A percentile compares a stretch with the other conserved stretches of the same genome.
Conservation (phyloP, 2,113 vertebrate species). For the Amblyornis subalaris region DNA sequence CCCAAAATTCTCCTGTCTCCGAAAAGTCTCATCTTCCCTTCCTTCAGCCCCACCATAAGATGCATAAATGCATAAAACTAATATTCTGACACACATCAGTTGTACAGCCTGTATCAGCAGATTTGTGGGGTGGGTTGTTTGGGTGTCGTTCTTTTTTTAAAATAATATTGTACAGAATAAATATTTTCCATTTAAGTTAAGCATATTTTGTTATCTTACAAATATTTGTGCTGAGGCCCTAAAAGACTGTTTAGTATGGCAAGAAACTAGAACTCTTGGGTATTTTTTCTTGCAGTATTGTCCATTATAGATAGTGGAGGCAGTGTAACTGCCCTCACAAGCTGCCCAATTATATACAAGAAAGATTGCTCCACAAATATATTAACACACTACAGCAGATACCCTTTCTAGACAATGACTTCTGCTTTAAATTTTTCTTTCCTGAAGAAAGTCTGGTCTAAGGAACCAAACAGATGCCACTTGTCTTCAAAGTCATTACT, state of each 20-base stretch:
- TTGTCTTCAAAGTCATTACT: not conserved
- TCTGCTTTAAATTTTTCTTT: not conserved
- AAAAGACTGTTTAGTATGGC: not conserved
- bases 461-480: not conserved
- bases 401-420: not conserved
- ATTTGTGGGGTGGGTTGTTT: not conserved
- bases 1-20: not conserved
- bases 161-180: not conserved
- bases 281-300: not conserved
- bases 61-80: not conserved
- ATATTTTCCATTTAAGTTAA: not conserved
- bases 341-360: not conserved
- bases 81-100: not conserved
- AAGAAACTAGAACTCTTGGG: not conserved
- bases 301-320: not conserved
- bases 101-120: not conserved
- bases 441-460: not conserved
- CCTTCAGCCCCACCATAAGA: not conserved
- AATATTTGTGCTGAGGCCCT: not conserved
- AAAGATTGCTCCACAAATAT: not conserved
- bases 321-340: not conserved
- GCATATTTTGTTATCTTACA: not conserved
- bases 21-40: not conserved
- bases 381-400: not conserved
- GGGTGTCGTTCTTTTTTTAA: not conserved